A percentile compares a stretch with the other conserved stretches of the same genome.
These are phyloP conservation scores for Tor tambroides DNA, from an alignment of 2,113 vertebrate genomes.

Conservation along the genomic window DNA sequence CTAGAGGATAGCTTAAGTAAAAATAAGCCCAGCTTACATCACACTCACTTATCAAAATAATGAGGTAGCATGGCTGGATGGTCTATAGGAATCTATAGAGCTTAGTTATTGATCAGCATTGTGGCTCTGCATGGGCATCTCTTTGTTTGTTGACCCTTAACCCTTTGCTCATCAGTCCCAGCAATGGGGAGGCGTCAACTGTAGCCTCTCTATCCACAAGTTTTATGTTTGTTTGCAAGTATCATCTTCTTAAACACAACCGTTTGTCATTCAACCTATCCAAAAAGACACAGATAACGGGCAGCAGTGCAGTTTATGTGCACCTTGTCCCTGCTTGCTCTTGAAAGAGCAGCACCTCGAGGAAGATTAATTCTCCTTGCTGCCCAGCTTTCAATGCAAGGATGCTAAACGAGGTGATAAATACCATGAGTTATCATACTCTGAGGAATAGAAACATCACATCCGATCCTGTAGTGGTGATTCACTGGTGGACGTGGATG, in stretches of 20 bases:
- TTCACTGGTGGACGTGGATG: constrained; percentile 11
- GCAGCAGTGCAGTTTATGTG: constrained; percentile 19
- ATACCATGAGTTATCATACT: constrained; percentile 31
- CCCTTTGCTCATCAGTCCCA: constrained; percentile 49
- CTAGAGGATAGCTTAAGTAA: background rate
- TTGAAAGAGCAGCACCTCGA: constrained; percentile 1
- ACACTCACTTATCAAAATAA: background rate
- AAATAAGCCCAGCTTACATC: background rate
- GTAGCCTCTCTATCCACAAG: background rate
- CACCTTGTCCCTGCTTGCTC: constrained; percentile 34
- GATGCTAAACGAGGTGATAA: constrained; percentile 36
- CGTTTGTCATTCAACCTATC: constrained; percentile 16
- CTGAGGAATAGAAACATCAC: constrained; percentile 35
- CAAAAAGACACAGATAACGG: background rate
- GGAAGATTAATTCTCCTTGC: constrained; percentile 28
- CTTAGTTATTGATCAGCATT: constrained; percentile 61
- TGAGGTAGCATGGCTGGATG: background rate
- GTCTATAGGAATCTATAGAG: constrained; percentile 35
- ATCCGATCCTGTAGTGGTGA: constrained; percentile 11
- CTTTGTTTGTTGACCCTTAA: constrained; percentile 56
- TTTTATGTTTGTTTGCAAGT: background rate
- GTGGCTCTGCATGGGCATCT: constrained; percentile 52
- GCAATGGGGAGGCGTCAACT: background rate
- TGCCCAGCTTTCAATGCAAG: constrained; percentile 35
- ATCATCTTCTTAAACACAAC: background rate